Evolutionary conservation across 1,140 invertebrate genomes (phyloP), one percentile per base, ranked within the genome.

Genomic region (Drosophila tani): DNA sequence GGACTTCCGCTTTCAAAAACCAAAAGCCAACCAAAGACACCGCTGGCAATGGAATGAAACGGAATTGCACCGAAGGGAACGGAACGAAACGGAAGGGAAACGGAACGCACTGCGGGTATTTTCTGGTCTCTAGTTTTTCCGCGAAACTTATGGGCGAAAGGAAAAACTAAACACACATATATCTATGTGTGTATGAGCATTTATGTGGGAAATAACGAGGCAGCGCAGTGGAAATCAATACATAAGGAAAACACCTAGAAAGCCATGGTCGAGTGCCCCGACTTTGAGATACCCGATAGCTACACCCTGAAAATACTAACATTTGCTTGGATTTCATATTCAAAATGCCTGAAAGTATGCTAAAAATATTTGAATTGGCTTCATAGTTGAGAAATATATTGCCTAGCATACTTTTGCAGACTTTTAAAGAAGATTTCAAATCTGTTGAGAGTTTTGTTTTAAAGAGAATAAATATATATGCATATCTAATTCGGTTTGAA

Each of bases 151-250:
- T 50, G 2, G 8, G 15, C 15, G 0, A n/a, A 27, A 59, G 38
- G 41, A 45, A 41, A 58, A 58, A 24, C 29, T 45, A 51, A 41
- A 24, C 51, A 46, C n/a, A 57, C 19, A 67, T 14, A 49, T 14
- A 27, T 12, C 49, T 19, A 40, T 9, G 24, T 58, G 24, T 19
- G 41, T 12, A 40, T 40, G n/a, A 3, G 11, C 14, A 40, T 24
- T 12, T 43, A 29, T 17, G 21, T 2, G 32, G 12, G 14, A 70
- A 70, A 55, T 64, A 64, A 40, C 58, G 41, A 41, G 58, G 40
- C 69, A 59, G 21, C 58, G 45, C 32, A 56, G 75, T 70, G 70
- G 40, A 81, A 86, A 85, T 86, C 82, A 85, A 86, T 86, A 82
- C 75, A 67, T 51, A 47, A 55, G 43, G 9, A 41, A 59, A 62